Conservation (phyloP, 1,140 invertebrate species). For the Wasmannia auropunctata region DNA sequence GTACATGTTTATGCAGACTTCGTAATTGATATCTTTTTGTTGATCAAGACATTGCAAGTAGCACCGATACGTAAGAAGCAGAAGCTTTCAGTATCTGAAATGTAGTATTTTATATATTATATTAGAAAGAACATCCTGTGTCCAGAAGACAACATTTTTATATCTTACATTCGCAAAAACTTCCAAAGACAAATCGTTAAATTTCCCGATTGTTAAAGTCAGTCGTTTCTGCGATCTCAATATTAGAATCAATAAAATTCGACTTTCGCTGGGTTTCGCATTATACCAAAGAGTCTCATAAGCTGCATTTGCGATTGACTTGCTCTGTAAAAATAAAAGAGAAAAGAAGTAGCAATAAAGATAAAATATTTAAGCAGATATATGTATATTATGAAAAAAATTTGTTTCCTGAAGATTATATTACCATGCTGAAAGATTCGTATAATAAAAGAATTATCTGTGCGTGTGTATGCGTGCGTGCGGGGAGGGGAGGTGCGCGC, state of each 20-base stretch:
- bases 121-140: background rate
- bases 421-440: background rate
- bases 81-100: conserved; percentile 61
- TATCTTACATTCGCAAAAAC: conserved; percentile 50
- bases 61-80: conserved; percentile 55
- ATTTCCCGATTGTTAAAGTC: conserved; percentile 56
- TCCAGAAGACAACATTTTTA: background rate
- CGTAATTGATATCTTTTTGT: background rate
- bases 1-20: background rate
- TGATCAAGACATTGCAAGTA: conserved; percentile 52
- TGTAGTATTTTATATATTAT: background rate
- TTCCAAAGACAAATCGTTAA: conserved; percentile 53
- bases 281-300: conserved; percentile 46
- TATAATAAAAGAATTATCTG: background rate
- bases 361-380: background rate
- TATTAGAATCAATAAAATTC: conserved; percentile 45
- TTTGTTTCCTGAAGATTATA: background rate
- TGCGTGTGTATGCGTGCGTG: too few species aligned
- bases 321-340: conserved; percentile 43
- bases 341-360: background rate
- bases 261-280: conserved; percentile 27
- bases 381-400: background rate
- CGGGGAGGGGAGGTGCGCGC: too few species aligned
- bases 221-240: conserved; percentile 55
- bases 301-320: conserved; percentile 26